phyloP scores from a whole-genome alignment of 2,888 invertebrate genomes.

The Dryocosmus kuriphilus region DNA sequence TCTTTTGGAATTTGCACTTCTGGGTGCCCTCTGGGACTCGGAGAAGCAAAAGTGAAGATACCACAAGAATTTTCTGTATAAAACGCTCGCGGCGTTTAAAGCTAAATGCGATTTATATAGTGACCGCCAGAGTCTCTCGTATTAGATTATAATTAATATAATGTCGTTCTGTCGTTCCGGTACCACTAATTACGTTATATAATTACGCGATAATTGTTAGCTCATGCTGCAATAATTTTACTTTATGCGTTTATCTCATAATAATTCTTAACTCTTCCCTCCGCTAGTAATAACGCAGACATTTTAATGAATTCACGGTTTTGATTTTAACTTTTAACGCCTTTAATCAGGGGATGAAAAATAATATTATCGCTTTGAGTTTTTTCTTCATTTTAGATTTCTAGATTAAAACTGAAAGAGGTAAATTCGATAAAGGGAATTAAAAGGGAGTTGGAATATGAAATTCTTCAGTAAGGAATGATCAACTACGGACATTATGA shows the following conservation, averaged over 20 bases:
- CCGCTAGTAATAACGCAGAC: background rate
- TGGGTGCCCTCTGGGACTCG: background rate
- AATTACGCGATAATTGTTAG: slow-evolving; percentile 62
- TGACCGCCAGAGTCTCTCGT: slow-evolving; percentile 29
- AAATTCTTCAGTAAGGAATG: too few species aligned
- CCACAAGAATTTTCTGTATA: slow-evolving; percentile 16
- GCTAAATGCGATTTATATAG: slow-evolving; percentile 38
- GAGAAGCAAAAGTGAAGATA: slow-evolving; percentile 18
- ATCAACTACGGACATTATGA: background rate
- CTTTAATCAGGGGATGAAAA: background rate
- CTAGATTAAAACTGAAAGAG: background rate
- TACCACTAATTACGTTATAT: slow-evolving; percentile 61
- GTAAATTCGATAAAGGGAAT: background rate
- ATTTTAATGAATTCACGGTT: background rate
- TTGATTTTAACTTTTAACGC: background rate
- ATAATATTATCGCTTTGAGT: background rate
- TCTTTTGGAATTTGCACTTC: background rate
- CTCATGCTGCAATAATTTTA: slow-evolving; percentile 25
- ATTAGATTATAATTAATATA: slow-evolving; percentile 63
- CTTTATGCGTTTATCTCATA: slow-evolving; percentile 1
- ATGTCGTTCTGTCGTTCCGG: slow-evolving; percentile 56
- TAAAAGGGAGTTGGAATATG: background rate
- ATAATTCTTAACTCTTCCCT: background rate
- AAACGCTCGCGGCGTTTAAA: slow-evolving; percentile 20
- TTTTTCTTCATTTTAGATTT: background rate